A percentile compares a stretch with the other conserved stretches of the same genome.
Evolutionary conservation across 1,140 invertebrate species (phyloP).

Genomic region (Battus philenor): DNA sequence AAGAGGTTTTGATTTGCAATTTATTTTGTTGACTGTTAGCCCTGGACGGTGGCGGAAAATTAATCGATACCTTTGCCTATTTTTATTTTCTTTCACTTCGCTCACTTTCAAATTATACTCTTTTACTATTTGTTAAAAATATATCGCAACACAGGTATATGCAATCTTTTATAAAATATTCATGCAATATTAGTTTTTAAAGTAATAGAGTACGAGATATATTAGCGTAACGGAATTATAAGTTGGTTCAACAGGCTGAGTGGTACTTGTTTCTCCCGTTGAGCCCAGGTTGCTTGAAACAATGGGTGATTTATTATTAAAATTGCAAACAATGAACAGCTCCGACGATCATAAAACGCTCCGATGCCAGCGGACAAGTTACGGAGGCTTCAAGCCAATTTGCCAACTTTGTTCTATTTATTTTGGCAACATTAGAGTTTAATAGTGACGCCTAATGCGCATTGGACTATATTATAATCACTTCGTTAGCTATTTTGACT

Average conservation of each 20-base stretch:
- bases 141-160: slow-evolving; percentile 2
- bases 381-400: slow-evolving; percentile 10
- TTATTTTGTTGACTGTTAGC: too few relatives aligned
- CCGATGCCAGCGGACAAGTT: slow-evolving; percentile 7
- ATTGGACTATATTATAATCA: too few relatives aligned
- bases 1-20: too few relatives aligned
- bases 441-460: too few relatives aligned
- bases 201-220: background rate
- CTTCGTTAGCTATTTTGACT: too few relatives aligned
- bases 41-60: too few relatives aligned
- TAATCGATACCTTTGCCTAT: too few relatives aligned
- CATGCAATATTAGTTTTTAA: background rate
- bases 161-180: background rate
- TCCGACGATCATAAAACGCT: slow-evolving; percentile 12
- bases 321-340: slow-evolving; percentile 10
- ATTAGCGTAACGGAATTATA: background rate
- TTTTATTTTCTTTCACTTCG: background rate
- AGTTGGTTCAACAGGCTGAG: background rate
- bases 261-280: background rate
- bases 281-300: slow-evolving; percentile 14
- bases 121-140: slow-evolving; percentile 15
- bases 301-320: slow-evolving; percentile 17
- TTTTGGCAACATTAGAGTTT: slow-evolving; percentile 3
- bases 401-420: slow-evolving; percentile 11
- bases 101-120: slow-evolving; percentile 7